phyloP scores from a whole-genome alignment of 2,797 vertebrate species.

The Smutsia temminckii region DNA sequence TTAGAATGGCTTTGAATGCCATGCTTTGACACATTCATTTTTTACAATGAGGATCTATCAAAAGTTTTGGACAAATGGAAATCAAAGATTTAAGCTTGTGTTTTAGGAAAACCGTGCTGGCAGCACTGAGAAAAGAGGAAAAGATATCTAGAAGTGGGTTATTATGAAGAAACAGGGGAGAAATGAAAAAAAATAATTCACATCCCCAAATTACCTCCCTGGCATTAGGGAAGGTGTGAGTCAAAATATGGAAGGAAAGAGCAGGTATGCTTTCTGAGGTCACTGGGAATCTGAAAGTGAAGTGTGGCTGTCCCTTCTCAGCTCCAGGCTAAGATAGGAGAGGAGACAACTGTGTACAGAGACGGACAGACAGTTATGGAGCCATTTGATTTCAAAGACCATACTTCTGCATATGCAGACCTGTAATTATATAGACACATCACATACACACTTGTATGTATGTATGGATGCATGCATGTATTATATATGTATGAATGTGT shows the following conservation, averaged over 20 bases:
- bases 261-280: background rate
- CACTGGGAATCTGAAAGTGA: background rate
- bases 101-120: background rate
- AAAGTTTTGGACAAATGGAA: background rate
- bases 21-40: background rate
- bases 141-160: background rate
- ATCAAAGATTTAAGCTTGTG: background rate
- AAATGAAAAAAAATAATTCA: background rate
- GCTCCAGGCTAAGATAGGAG: background rate
- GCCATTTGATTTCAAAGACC: background rate
- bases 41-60: background rate
- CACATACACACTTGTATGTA: background rate
- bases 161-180: background rate
- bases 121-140: background rate
- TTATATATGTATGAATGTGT: background rate
- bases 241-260: background rate
- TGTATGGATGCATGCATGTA: accelerated
- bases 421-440: background rate
- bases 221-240: background rate
- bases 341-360: background rate
- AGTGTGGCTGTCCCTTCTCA: background rate
- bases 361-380: background rate
- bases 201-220: background rate
- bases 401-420: background rate
- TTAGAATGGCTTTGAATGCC: background rate